phyloP scores from a whole-genome alignment of 2,888 invertebrate species.

The Epicampocera succincta region DNA sequence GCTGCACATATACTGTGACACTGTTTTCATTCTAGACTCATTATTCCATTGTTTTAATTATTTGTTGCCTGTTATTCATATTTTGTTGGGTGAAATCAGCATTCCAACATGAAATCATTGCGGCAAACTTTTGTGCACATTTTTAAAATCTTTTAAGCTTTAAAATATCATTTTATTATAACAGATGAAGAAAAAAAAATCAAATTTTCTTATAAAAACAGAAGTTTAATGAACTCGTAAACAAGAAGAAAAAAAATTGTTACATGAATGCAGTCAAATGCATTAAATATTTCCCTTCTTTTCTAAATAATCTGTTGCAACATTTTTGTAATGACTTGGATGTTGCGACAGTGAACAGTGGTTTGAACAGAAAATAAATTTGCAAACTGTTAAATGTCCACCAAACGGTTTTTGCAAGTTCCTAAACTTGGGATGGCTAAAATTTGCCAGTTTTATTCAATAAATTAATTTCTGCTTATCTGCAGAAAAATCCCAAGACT shows the following conservation, averaged over 20 bases:
- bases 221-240: slow-evolving; percentile 49
- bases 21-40: slow-evolving; percentile 1
- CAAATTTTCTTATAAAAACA: slow-evolving; percentile 30
- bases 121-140: slow-evolving; percentile 10
- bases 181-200: not conserved
- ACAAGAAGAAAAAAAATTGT: slow-evolving; percentile 12
- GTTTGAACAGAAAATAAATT: too few species aligned
- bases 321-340: slow-evolving; percentile 1
- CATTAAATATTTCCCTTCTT: slow-evolving; percentile 21
- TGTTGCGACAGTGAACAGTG: slow-evolving; percentile 1
- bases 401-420: too few species aligned
- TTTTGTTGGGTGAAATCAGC: slow-evolving; percentile 44
- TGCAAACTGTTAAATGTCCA: too few species aligned
- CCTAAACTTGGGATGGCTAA: too few species aligned
- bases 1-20: not conserved
- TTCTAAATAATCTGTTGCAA: slow-evolving; percentile 22
- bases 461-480: too few species aligned
- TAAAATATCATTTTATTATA: slow-evolving; percentile 9
- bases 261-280: slow-evolving; percentile 34
- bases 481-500: too few species aligned
- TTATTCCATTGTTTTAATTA: slow-evolving; percentile 32
- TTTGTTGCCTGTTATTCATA: slow-evolving; percentile 19
- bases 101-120: slow-evolving; percentile 55
- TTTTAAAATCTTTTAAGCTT: slow-evolving; percentile 3
- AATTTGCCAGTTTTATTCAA: too few species aligned